These are phyloP conservation scores for Holacanthus passer DNA, from an alignment of 2,113 vertebrate genomes.

Conservation along the genomic window DNA sequence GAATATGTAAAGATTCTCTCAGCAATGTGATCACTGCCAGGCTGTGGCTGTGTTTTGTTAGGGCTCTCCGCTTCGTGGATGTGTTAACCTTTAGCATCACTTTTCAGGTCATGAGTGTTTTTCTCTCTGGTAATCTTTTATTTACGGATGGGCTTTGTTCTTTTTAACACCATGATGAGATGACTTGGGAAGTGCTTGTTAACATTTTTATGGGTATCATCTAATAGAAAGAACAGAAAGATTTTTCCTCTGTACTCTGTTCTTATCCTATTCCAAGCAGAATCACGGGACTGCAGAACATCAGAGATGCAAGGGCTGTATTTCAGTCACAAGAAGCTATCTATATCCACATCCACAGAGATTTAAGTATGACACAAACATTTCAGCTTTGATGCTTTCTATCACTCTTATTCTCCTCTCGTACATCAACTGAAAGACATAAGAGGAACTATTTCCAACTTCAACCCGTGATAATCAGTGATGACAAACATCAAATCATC, in stretches of 20 bases:
- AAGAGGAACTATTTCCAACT: neutral
- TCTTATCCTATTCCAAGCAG: slow-evolving; percentile 12
- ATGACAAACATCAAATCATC: neutral
- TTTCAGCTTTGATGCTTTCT: neutral
- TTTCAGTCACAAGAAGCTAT: slow-evolving; percentile 16
- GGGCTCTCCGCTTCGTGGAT: neutral
- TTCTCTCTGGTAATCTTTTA: slow-evolving; percentile 21
- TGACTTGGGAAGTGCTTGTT: slow-evolving; percentile 4
- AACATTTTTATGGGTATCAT: slow-evolving; percentile 21
- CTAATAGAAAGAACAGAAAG: slow-evolving; percentile 6
- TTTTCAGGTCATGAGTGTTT: slow-evolving; percentile 32
- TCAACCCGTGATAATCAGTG: neutral
- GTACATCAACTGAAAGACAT: neutral
- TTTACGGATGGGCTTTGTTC: slow-evolving; percentile 26
- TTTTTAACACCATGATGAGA: neutral
- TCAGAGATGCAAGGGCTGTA: slow-evolving; percentile 29
- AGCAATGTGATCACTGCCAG: slow-evolving; percentile 35
- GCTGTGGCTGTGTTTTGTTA: slow-evolving; percentile 15
- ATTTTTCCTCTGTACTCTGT: neutral
- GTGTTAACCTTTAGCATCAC: slow-evolving; percentile 34
- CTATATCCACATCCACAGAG: neutral
- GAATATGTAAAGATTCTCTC: slow-evolving; percentile 68
- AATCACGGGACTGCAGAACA: slow-evolving; percentile 8
- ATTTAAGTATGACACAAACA: slow-evolving; percentile 13
- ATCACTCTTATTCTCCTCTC: slow-evolving; percentile 2